Evolutionary conservation across 2,888 invertebrate genomes (phyloP).

Genomic region (Pollenia labialis): DNA sequence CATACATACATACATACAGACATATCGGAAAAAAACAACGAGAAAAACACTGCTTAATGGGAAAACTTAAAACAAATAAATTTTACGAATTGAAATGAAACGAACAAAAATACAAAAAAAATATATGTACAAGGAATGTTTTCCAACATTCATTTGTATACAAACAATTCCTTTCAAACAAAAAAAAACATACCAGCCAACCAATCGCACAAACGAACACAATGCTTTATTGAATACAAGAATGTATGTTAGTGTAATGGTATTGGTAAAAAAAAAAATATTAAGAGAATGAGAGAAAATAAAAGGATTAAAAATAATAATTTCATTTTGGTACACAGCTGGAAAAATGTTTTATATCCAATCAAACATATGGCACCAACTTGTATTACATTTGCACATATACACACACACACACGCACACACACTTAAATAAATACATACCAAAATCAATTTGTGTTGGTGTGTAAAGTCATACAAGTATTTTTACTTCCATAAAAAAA

Average conservation of each 20-base stretch:
- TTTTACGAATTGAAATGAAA: constrained; percentile 49
- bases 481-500: background rate
- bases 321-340: constrained; percentile 69
- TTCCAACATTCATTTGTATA: constrained; percentile 24
- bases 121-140: constrained; percentile 1
- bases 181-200: constrained; percentile 1
- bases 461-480: background rate
- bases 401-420: constrained; percentile 27
- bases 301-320: constrained; percentile 71
- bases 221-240: background rate
- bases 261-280: constrained; percentile 20
- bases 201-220: background rate
- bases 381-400: constrained; percentile 30
- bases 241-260: background rate
- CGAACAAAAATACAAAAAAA: constrained; percentile 22
- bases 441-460: background rate
- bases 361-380: constrained; percentile 66
- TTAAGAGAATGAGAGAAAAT: constrained; percentile 27
- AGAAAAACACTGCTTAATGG: constrained; percentile 55
- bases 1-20: background rate
- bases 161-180: constrained; percentile 27
- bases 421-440: constrained; percentile 11
- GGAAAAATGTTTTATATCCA: constrained; percentile 72
- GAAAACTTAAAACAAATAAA: constrained; percentile 70
- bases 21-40: background rate